Percentiles rank a stretch among this genome's conserved stretches.
Evolutionary conservation across 2,113 vertebrate genomes (phyloP).

Genomic region (Naja naja): DNA sequence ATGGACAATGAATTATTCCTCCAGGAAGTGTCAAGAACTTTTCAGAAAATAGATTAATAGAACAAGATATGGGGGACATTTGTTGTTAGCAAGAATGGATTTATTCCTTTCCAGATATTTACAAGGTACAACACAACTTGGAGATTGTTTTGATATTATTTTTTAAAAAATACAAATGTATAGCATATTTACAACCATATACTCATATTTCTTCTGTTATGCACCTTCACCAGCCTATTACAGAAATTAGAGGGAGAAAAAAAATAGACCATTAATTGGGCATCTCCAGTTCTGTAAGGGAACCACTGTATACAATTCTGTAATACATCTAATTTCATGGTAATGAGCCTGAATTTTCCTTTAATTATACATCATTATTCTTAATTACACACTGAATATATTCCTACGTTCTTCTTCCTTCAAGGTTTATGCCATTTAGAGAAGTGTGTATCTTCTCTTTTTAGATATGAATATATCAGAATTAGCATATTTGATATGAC

Average conservation of each 20-base stretch:
- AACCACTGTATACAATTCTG: not conserved
- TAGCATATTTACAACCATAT: not conserved
- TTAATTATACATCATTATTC: conserved; percentile 13
- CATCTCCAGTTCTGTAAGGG: not conserved
- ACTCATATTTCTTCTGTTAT: not conserved
- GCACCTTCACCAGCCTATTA: not conserved
- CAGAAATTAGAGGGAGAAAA: not conserved
- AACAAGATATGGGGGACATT: not conserved
- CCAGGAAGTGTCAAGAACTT: not conserved
- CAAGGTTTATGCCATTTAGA: conserved; percentile 4
- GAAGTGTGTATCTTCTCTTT: not conserved
- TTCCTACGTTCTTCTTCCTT: not conserved
- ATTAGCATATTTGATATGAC: not conserved
- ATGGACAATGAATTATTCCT: no score
- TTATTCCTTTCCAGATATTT: not conserved
- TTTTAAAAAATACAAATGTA: not conserved
- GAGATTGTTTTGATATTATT: not conserved
- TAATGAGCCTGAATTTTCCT: conserved; percentile 6
- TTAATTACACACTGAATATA: conserved; percentile 16
- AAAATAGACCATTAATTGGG: not conserved
- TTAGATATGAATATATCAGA: not conserved
- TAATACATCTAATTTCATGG: conserved; percentile 21
- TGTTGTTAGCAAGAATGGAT: not conserved
- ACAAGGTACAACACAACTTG: not conserved
- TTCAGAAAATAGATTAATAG: not conserved